Base-by-base conservation (phyloP, 2,797 vertebrate genomes). In the Gymnothorax reevesii region DNA sequence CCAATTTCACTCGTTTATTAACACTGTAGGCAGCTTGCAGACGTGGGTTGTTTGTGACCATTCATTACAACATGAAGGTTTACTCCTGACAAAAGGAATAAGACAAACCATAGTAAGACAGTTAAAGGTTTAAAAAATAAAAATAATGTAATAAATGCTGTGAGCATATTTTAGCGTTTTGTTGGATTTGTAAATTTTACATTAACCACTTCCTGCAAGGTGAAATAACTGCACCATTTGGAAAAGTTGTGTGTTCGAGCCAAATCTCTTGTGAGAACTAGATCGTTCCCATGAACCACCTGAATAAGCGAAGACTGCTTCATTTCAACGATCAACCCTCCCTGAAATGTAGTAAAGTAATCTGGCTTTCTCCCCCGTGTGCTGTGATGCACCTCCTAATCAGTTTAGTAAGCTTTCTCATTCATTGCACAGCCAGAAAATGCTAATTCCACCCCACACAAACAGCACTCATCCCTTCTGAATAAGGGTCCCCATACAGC, bases 11-110 rank as follows among this genome's bases (percentile, higher is more conserved):
- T 42, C 15, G 55, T 27, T 83, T 52, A 22, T 82, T 59, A n/a
- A 55, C 52, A 55, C 22, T 57, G 57, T 22, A 82, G 13, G n/a
- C n/a, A 82, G 55, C 75, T 62, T 25, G 27, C 49, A 79, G 33
- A 42, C 33, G 54, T 27, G 13, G 75, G 77, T 86, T 83, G 22
- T 49, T 71, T 52, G 42, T 73, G 71, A 57, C 73, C 55, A 89
- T 92, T 90, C 89, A 92, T 87, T 91, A 91, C 89, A 92, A 93
- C 90, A 91, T 91, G 90, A 92, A 90, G 83, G 87, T 83, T 87
- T 85, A 85, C 88, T 89, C 88, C 86, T 84, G 22, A 60, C 9
- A 22, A 60, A 55, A 60, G 80, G 79, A 13, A 73, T 87, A 27
- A 22, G 64, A 6, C 59, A 82, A 52, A n/a, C 20, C 52, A 52